Conservation (phyloP, 1,140 invertebrate species). For the Drosophila virilis region DNA sequence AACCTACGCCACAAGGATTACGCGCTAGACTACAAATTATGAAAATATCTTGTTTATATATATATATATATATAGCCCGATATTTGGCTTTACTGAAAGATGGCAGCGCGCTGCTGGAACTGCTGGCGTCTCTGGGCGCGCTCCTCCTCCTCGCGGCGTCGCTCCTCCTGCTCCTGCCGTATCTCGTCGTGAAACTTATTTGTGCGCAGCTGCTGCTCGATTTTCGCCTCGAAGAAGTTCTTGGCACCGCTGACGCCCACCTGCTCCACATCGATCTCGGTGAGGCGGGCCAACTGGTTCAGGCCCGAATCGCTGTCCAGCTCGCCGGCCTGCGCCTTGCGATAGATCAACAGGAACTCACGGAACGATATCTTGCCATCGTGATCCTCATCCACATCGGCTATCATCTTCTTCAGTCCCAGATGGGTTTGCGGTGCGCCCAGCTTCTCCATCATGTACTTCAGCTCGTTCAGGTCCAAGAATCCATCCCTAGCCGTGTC, state of each 20-base stretch:
- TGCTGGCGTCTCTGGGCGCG: slow-evolving; percentile 89
- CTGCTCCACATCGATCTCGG: slow-evolving; percentile 94
- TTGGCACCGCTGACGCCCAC: slow-evolving; percentile 95
- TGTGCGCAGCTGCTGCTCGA: slow-evolving; percentile 91
- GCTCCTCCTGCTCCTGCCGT: slow-evolving; percentile 93
- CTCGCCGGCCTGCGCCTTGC: slow-evolving; percentile 93
- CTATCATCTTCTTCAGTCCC: slow-evolving; percentile 96
- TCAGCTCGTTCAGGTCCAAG: slow-evolving; percentile 94
- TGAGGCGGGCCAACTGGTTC: slow-evolving; percentile 91
- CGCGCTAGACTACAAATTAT: slow-evolving; percentile 62
- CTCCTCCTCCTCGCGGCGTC: slow-evolving; percentile 91
- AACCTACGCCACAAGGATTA: slow-evolving; percentile 73
- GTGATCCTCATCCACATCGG: slow-evolving; percentile 95
- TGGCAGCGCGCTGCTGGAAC: slow-evolving; percentile 93
- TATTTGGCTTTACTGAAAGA: slow-evolving; percentile 86
- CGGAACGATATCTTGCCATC: slow-evolving; percentile 96
- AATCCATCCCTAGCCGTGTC: slow-evolving; percentile 94
- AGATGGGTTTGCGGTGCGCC: slow-evolving; percentile 97
- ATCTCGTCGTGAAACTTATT: slow-evolving; percentile 96
- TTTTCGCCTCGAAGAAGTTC: slow-evolving; percentile 96
- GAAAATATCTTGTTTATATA: slow-evolving; percentile 4
- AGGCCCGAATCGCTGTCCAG: slow-evolving; percentile 92
- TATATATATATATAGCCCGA: slow-evolving; percentile 11
- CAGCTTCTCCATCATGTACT: slow-evolving; percentile 98
- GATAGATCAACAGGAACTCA: slow-evolving; percentile 95